Conservation (phyloP, 2,797 vertebrate genomes). For the Sebastes alutus region DNA sequence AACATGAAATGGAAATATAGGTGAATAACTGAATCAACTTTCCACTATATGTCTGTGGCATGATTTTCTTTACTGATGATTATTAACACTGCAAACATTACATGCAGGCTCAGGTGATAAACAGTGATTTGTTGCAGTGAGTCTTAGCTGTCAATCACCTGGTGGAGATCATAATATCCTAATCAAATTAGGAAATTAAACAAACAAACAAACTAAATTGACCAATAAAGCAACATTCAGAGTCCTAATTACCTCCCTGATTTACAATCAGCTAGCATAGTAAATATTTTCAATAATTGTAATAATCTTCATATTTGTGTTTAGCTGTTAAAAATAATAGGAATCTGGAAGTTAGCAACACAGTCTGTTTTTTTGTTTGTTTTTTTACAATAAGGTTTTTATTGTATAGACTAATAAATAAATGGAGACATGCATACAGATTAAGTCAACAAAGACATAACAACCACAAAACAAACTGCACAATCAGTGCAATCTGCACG, state of each 20-base stretch:
- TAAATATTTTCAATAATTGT: background rate
- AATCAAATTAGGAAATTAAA: background rate
- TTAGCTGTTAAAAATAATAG: background rate
- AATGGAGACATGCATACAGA: background rate
- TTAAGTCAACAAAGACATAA: background rate
- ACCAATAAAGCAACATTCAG: background rate
- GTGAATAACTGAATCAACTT: background rate
- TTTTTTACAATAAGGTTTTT: background rate
- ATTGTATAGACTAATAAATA: background rate
- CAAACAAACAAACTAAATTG: background rate
- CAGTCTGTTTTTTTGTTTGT: background rate
- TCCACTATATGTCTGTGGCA: background rate
- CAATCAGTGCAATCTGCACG: background rate
- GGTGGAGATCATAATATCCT: background rate
- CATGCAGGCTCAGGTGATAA: background rate
- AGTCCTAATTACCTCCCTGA: background rate
- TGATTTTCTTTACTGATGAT: background rate
- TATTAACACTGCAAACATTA: background rate
- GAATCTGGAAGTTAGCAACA: background rate
- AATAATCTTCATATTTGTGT: background rate
- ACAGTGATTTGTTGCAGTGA: background rate
- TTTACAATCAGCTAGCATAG: background rate
- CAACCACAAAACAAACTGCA: background rate
- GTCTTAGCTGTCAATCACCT: constrained; percentile 25
- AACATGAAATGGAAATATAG: background rate